Evolutionary conservation across 2,113 vertebrate species (phyloP), one percentile per base, ranked within the genome.

Genomic region (Gambusia holbrooki): DNA sequence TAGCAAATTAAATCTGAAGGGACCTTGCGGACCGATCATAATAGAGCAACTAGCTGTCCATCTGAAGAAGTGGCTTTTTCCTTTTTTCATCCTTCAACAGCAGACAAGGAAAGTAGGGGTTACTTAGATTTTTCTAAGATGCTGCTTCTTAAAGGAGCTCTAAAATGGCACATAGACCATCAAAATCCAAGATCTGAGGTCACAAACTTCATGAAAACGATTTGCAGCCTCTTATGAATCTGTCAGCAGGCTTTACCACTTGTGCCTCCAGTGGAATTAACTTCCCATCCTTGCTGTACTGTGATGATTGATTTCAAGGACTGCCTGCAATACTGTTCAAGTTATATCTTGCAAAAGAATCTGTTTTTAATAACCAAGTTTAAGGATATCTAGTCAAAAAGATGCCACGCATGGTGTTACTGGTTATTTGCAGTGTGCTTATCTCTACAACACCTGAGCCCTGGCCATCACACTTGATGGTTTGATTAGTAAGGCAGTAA

Each of bases 281-380:
- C 82, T 74, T 86, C 78, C 79, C 76, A 65, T 74, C 79, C 51
- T 83, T 29, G 33, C 76, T 83, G 72, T 66, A 15, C 60, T 48
- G 1, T 62, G 79, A 85, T 90, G 90, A 93, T 92, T 90, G 87
- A 92, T 93, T 93, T 91, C 81, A 90, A 93, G 88, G 87, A 86
- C 88, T 79, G 79, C 54, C 81, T 81, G 79, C 80, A 85, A 80
- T 86, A 77, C 82, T 84, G 82, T 83, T 73, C 70, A 86, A 84
- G 81, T 79, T 83, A 66, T 74, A 71, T 66, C 64, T 77, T 71
- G 77, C 72, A 79, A 86, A 83, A 80, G 62, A 89, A 87, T 88
- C 73, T 82, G 61, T 33, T 90, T 86, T 84, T 87, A 79, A 82
- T 79, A 65, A 81, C 79, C 76, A 78, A 3, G 25, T 89, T 90